phyloP scores from a whole-genome alignment of 2,797 vertebrate species.

The Meriones psammophilus region DNA sequence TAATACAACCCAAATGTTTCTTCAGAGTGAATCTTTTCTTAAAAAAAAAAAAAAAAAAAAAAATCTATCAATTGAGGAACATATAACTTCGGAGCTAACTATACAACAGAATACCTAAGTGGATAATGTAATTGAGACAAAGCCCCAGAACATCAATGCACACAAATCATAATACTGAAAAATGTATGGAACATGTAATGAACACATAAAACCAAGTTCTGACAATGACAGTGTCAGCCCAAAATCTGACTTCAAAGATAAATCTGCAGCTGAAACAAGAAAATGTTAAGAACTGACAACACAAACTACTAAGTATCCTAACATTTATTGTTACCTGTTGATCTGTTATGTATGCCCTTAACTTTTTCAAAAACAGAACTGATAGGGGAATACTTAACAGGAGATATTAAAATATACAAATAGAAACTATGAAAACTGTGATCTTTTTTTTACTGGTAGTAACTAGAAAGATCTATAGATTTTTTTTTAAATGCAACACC shows the following conservation, averaged over 20 bases:
- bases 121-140: slow-evolving; percentile 44
- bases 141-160: slow-evolving; percentile 39
- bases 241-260: slow-evolving; percentile 53
- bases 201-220: slow-evolving; percentile 24
- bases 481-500: neutral
- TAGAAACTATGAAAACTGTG: slow-evolving; percentile 46
- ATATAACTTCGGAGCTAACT: slow-evolving; percentile 35
- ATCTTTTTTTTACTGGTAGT: neutral
- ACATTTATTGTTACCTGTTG: slow-evolving; percentile 25
- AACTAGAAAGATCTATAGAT: neutral
- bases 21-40: neutral
- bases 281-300: slow-evolving; percentile 46
- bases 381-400: neutral
- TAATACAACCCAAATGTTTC: slow-evolving; percentile 26
- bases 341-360: neutral
- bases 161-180: neutral
- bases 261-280: slow-evolving; percentile 55
- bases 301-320: neutral
- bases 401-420: neutral
- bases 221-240: slow-evolving; percentile 1
- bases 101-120: slow-evolving; percentile 19
- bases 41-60: neutral
- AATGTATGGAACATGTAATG: neutral
- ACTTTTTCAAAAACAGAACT: slow-evolving; percentile 18
- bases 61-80: neutral